Evolutionary conservation across 2,888 invertebrate species (phyloP), one percentile per base, ranked within the genome.

Genomic region (Malacosoma neustria): DNA sequence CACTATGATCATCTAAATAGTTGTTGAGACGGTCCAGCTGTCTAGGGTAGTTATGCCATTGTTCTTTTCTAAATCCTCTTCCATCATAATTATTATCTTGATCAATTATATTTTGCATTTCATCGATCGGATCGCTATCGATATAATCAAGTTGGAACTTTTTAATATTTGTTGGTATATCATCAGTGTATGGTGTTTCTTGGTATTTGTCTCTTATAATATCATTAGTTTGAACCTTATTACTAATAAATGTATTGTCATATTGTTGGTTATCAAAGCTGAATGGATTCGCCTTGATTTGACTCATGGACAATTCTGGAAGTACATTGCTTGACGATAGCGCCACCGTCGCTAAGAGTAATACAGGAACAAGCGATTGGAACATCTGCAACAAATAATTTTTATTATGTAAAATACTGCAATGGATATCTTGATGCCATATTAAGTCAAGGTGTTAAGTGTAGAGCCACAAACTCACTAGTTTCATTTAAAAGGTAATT

Each of bases 1-100:
- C 35, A 35, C 59, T 58, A 33, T 57, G 48, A 29, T 61, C 52
- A 30, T 57, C 58, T 1, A 62, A 41, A 37, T 61, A 60, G 34
- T 57, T 54, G 51, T 79, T 72, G 30, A 80, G 80, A 33, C 79
- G 74, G 48, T 81, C 76, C 34, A 81, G 50, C 41, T 77, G 80
- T 37, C 79, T 62, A 1, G 82, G 81, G 43, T 82, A 82, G 50
- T 80, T 77, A 39, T 75, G 80, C 81, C 79, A 79, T 52, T 77
- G 77, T 46, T 81, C 72, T 67, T 74, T 69, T 30, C 74, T 57
- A 41, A 66, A 74, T n/a, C 75, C 76, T 42, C 80, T 65, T 1
- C 68, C 70, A 38, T 72, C 65, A 36, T 70, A 65, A 43, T 62
- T 62, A 14, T 69, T 59, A 31, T 65, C 57, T 41, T 64, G 63